Evolutionary conservation across 2,888 invertebrate genomes (phyloP).

Genomic region (Uropetala carovei): DNA sequence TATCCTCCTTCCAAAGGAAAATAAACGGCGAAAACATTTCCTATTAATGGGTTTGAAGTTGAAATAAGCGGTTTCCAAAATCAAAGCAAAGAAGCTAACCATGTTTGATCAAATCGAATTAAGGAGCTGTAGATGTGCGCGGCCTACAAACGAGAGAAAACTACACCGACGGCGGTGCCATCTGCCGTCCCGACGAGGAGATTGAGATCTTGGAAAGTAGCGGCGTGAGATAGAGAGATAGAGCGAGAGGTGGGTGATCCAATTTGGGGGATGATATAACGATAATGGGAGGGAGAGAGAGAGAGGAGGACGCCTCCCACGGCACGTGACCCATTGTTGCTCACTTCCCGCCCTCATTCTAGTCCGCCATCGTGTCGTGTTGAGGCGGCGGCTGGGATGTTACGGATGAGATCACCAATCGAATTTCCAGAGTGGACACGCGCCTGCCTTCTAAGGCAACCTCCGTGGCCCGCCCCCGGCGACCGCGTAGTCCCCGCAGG

Average conservation of each 20-base stretch:
- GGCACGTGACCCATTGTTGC: conserved; percentile 43
- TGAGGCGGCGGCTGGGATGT: neutral
- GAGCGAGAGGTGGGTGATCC: neutral
- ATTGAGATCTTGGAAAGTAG: conserved; percentile 52
- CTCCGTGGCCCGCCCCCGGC: neutral
- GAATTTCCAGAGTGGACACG: conserved; percentile 16
- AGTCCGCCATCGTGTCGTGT: neutral
- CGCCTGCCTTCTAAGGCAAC: neutral
- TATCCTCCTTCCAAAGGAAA: too few relatives aligned
- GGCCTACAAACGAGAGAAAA: neutral
- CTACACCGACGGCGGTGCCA: neutral
- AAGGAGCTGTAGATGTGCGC: neutral
- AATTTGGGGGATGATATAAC: neutral
- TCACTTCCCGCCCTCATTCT: conserved; percentile 39
- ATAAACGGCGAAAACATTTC: too few relatives aligned
- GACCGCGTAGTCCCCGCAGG: neutral
- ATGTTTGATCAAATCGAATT: conserved; percentile 3
- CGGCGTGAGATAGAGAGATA: neutral
- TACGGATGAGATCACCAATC: conserved; percentile 36
- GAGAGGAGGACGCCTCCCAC: neutral
- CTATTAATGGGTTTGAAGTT: too few relatives aligned
- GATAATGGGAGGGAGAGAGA: conserved; percentile 8
- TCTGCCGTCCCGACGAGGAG: conserved; percentile 36
- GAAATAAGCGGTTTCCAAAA: neutral
- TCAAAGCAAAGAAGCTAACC: neutral